Evolutionary conservation across 2,797 vertebrate genomes (phyloP).

Genomic region (Pelochelys cantorii): DNA sequence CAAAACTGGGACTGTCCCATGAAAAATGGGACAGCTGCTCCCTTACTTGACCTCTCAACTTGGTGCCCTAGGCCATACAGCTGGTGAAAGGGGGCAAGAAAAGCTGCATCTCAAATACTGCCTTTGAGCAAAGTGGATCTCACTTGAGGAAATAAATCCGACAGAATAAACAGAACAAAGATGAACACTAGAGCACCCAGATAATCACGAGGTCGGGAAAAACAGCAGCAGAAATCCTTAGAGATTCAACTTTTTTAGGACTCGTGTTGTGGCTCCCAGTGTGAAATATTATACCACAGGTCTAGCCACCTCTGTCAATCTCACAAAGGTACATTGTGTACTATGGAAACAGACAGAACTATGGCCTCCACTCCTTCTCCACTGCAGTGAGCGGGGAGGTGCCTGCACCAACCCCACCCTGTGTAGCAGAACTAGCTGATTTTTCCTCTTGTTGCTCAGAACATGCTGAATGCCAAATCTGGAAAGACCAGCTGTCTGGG

Average conservation of each 20-base stretch:
- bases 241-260: rapidly evolving
- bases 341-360: background rate
- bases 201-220: background rate
- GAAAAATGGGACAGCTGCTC: background rate
- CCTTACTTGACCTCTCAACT: background rate
- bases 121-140: background rate
- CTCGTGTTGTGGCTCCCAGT: background rate
- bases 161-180: background rate
- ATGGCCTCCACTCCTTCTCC: background rate
- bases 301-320: rapidly evolving
- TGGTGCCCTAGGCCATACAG: background rate
- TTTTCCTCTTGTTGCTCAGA: background rate
- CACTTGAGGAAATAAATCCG: rapidly evolving
- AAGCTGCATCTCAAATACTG: background rate
- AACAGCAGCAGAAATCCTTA: background rate
- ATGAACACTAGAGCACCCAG: background rate
- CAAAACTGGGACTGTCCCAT: background rate
- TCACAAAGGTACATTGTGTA: background rate
- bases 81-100: no score
- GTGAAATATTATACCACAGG: background rate
- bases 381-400: background rate
- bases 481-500: background rate
- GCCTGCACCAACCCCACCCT: rapidly evolving
- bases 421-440: rapidly evolving
- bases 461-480: background rate